A percentile compares a stretch with the other conserved stretches of the same genome.
Conservation (phyloP, 2,888 invertebrate species). For the Apotomis turbidana region DNA sequence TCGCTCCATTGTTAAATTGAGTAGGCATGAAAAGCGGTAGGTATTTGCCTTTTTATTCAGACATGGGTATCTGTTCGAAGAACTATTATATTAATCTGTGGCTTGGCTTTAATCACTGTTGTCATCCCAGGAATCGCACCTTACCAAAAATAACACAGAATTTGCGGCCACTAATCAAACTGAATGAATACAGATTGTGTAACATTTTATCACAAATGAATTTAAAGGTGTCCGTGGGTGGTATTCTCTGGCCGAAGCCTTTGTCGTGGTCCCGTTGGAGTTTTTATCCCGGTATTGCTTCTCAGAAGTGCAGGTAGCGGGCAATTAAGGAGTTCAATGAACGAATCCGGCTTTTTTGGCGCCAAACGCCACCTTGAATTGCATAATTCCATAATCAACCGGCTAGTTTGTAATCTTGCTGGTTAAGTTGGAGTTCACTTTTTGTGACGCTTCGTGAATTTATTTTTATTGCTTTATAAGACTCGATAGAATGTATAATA, state of each 20-base stretch:
- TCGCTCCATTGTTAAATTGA: no score
- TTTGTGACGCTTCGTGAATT: not conserved
- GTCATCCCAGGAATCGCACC: no score
- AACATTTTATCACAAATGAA: not conserved
- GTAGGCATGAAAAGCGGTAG: no score
- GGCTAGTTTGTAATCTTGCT: slow-evolving; percentile 3
- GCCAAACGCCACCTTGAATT: slow-evolving; percentile 33
- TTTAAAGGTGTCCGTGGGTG: slow-evolving; percentile 1
- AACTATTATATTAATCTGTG: no score
- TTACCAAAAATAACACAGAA: no score
- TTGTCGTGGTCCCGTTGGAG: slow-evolving; percentile 12
- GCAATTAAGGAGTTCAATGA: slow-evolving; percentile 39
- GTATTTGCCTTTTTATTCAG: no score
- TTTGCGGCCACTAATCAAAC: not conserved
- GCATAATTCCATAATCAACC: slow-evolving; percentile 28
- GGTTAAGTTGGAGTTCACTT: not conserved
- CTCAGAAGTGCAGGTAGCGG: slow-evolving; percentile 42
- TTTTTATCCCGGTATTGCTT: slow-evolving; percentile 38
- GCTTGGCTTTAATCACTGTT: no score
- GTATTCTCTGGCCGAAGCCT: not conserved
- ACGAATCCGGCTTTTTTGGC: slow-evolving; percentile 34
- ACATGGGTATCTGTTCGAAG: no score
- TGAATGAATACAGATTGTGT: not conserved
- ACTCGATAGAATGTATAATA: not conserved
- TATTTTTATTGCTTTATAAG: not conserved